phyloP scores from a whole-genome alignment of 2,888 invertebrate species.

The Pachydiplax longipennis region DNA sequence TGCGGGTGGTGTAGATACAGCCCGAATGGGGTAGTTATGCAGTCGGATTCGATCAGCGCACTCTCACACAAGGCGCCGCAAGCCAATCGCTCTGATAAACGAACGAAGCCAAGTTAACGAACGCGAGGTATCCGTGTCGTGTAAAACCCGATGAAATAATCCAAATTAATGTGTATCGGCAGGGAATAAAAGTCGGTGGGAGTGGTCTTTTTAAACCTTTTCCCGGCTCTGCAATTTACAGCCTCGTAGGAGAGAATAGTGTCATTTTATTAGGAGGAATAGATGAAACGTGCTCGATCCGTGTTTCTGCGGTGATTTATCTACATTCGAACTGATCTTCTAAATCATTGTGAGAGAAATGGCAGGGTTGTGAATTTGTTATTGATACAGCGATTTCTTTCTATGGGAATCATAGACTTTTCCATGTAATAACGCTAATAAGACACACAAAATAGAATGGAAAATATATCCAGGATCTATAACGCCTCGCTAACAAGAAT shows the following conservation, averaged over 20 bases:
- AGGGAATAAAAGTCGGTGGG: neutral
- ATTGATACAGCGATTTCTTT: no score
- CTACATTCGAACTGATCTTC: no score
- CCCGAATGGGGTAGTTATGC: conserved; percentile 30
- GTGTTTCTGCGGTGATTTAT: no score
- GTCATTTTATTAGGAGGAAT: neutral
- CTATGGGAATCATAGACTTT: no score
- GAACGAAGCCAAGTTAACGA: conserved; percentile 27
- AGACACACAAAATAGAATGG: no score
- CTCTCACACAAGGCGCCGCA: neutral
- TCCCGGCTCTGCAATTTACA: neutral
- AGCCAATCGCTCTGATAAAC: conserved; percentile 21
- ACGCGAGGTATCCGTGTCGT: conserved; percentile 38
- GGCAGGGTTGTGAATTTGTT: no score
- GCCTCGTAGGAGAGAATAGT: neutral
- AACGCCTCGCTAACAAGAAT: no score
- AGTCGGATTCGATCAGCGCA: conserved; percentile 34
- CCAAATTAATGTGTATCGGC: conserved; percentile 12
- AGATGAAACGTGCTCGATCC: no score
- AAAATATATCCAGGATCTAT: no score
- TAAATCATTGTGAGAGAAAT: no score
- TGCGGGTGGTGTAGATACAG: conserved; percentile 39
- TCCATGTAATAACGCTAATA: no score
- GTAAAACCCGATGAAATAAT: conserved; percentile 43
- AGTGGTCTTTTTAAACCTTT: neutral